Conservation (phyloP, 2,797 vertebrate genomes). For the Arvicola amphibius region DNA sequence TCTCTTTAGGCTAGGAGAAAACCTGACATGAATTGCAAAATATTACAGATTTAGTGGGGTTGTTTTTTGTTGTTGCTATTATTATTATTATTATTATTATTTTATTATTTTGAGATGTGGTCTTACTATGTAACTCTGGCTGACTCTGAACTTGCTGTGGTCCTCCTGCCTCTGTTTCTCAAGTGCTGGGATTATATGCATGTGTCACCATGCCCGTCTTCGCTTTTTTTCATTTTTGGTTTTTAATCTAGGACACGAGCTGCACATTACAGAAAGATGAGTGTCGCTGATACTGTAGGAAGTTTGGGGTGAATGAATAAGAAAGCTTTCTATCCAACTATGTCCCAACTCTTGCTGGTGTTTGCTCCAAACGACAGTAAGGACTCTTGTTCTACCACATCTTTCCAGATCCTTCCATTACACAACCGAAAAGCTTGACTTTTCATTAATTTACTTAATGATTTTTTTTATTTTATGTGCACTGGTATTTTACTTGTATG, state of each 20-base stretch:
- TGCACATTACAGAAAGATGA: neutral
- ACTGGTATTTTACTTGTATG: too few species aligned
- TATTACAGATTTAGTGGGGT: neutral
- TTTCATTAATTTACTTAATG: neutral
- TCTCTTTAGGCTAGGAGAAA: constrained; percentile 6
- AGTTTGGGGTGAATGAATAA: neutral
- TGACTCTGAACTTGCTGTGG: neutral
- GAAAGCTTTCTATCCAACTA: neutral
- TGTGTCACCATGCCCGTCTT: neutral
- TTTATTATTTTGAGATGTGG: neutral
- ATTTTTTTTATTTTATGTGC: too few species aligned
- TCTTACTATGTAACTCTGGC: neutral
- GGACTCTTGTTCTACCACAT: neutral
- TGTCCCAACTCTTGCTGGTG: neutral
- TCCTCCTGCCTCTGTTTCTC: neutral
- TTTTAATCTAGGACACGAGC: neutral
- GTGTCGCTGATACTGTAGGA: neutral
- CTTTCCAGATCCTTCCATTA: neutral
- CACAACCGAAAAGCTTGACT: constrained; percentile 21
- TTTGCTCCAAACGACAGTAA: neutral
- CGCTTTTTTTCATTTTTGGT: neutral
- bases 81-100: too few species aligned
- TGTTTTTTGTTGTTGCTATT: neutral
- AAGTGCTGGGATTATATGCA: too few species aligned
- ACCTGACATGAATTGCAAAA: neutral